Percentiles rank a stretch among this genome's conserved stretches.
Evolutionary conservation across 2,797 vertebrate species (phyloP).

Genomic region (Cetoscarus ocellatus): DNA sequence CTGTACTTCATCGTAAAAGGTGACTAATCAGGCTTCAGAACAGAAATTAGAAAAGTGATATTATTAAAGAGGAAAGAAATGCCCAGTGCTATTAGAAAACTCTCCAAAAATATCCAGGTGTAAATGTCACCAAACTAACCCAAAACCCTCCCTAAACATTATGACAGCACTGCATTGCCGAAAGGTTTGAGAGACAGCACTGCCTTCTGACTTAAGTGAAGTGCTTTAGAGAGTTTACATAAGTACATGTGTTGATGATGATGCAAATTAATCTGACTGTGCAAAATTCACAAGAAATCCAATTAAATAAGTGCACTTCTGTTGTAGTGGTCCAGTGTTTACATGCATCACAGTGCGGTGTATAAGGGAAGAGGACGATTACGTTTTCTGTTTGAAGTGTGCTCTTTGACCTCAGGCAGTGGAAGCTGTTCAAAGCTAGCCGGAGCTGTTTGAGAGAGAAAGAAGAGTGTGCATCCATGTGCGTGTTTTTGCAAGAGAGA

Average conservation of each 20-base stretch:
- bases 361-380: neutral
- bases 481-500: neutral
- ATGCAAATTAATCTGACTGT: neutral
- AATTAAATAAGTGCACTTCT: neutral
- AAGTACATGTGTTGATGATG: neutral
- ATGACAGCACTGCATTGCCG: no score
- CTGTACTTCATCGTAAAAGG: no score
- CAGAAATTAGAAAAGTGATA: no score
- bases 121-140: no score
- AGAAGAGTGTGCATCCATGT: neutral
- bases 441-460: slow-evolving; percentile 14
- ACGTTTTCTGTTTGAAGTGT: slow-evolving; percentile 45
- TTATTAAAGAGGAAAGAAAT: no score
- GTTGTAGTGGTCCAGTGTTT: slow-evolving; percentile 15
- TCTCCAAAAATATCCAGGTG: no score
- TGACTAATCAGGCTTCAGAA: no score
- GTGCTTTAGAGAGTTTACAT: neutral
- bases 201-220: neutral
- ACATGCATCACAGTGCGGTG: slow-evolving; percentile 3
- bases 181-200: no score
- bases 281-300: neutral
- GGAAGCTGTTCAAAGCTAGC: slow-evolving; percentile 50
- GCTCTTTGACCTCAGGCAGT: slow-evolving; percentile 55
- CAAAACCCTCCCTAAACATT: no score
- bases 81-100: no score